phyloP scores from a whole-genome alignment of 2,888 invertebrate genomes.

The Ophioninae sp. region DNA sequence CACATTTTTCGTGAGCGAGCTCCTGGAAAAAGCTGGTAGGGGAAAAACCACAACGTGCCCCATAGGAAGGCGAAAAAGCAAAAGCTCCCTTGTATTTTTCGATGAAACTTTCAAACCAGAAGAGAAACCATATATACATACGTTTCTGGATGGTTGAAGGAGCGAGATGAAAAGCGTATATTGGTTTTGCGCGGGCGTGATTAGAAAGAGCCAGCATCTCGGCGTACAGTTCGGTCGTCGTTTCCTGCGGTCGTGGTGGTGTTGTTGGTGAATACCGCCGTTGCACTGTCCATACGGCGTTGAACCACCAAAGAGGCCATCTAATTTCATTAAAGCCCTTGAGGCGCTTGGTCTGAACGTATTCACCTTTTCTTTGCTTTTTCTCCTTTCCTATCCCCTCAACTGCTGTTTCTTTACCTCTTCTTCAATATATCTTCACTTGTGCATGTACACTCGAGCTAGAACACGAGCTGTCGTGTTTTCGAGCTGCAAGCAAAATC shows the following conservation, averaged over 20 bases:
- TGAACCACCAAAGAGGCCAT: constrained; percentile 71
- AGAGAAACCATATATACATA: constrained; percentile 5
- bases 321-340: constrained; percentile 76
- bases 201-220: constrained; percentile 46
- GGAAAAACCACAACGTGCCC: constrained; percentile 36
- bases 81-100: constrained; percentile 28
- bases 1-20: neutral
- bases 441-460: constrained; percentile 9
- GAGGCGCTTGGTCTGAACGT: constrained; percentile 57
- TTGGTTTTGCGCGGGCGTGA: constrained; percentile 26
- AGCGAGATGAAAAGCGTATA: constrained; percentile 11
- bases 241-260: constrained; percentile 46
- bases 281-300: constrained; percentile 67
- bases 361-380: constrained; percentile 22
- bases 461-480: constrained; percentile 11
- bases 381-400: constrained; percentile 3
- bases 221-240: constrained; percentile 55
- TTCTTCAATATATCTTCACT: neutral
- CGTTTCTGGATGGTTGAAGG: neutral
- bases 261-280: constrained; percentile 67
- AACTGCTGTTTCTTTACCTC: constrained; percentile 16
- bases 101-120: constrained; percentile 14
- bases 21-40: constrained; percentile 22
- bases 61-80: constrained; percentile 2
- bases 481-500: constrained; percentile 58